A percentile compares a stretch with the other conserved stretches of the same genome.
These are phyloP conservation scores for Dascyllus trimaculatus DNA, from an alignment of 2,113 vertebrate genomes.

Conservation along the genomic window DNA sequence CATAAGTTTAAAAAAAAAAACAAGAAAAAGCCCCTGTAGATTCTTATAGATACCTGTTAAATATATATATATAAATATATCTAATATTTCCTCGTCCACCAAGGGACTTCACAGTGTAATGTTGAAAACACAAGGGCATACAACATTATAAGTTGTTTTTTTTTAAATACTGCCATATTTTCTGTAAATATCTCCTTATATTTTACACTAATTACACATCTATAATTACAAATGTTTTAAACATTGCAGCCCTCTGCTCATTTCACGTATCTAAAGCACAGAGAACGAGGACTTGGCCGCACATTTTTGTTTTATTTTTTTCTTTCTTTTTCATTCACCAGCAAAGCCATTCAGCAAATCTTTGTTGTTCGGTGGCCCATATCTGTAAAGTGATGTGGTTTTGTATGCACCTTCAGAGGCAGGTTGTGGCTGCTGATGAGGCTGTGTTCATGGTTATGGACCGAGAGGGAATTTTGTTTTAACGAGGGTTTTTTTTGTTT, in stretches of 20 bases:
- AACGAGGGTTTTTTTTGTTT: no score
- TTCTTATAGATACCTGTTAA: constrained; percentile 3
- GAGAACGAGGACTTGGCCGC: constrained; percentile 50
- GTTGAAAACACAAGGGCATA: constrained; percentile 45
- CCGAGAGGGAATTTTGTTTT: no score
- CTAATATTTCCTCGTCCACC: no score
- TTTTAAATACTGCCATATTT: constrained; percentile 17
- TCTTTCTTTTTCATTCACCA: constrained; percentile 67
- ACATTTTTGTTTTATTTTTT: constrained; percentile 45
- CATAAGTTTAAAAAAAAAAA: not conserved
- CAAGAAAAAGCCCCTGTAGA: constrained; percentile 3
- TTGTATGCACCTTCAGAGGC: constrained; percentile 32
- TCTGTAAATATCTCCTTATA: constrained; percentile 51
- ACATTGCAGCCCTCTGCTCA: constrained; percentile 38
- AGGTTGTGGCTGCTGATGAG: constrained; percentile 23
- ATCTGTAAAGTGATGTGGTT: constrained; percentile 42
- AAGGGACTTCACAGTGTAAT: not conserved
- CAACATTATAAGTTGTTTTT: not conserved
- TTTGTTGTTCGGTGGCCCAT: constrained; percentile 53
- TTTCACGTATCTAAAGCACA: constrained; percentile 76
- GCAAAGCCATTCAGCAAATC: constrained; percentile 65
- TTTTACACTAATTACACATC: constrained; percentile 28
- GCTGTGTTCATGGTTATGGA: not conserved
- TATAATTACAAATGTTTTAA: constrained; percentile 40
- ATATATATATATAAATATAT: no score